Conservation (phyloP, 1,140 invertebrate genomes). For the Ctenoplectra terminalis region DNA sequence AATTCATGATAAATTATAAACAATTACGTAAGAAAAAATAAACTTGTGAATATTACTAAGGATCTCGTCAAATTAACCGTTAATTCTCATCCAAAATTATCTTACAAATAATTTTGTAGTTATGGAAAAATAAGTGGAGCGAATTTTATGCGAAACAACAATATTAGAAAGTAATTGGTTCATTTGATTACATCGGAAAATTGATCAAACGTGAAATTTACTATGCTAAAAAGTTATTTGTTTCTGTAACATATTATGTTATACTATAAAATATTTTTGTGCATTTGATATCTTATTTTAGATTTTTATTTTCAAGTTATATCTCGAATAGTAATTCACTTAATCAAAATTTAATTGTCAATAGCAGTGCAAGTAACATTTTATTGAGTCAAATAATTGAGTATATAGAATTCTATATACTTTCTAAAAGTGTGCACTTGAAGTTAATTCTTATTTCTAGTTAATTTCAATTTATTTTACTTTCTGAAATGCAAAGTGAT, state of each 20-base stretch:
- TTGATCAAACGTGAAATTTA: not conserved
- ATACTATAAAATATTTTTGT: not conserved
- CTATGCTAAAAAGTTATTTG: not conserved
- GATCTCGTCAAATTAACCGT: conserved; percentile 28
- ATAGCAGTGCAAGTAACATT: not conserved
- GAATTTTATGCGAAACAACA: not conserved
- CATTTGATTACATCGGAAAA: not conserved
- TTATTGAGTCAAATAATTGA: not conserved
- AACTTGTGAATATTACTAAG: conserved; percentile 78
- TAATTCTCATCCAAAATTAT: conserved; percentile 17
- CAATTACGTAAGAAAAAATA: conserved; percentile 75
- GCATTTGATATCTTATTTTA: not conserved
- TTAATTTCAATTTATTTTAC: no score
- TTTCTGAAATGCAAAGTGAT: not conserved
- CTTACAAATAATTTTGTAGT: not conserved
- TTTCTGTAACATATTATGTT: not conserved
- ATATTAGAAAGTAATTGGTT: not conserved
- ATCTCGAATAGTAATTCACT: not conserved
- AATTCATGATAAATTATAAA: conserved; percentile 79
- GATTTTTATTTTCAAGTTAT: not conserved
- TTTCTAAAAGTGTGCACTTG: not conserved
- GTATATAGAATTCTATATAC: not conserved
- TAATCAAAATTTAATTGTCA: not conserved
- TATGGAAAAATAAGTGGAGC: not conserved
- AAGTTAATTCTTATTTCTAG: not conserved